Evolutionary conservation across 1,140 invertebrate genomes (phyloP).

Genomic region (Cotesia typhae): DNA sequence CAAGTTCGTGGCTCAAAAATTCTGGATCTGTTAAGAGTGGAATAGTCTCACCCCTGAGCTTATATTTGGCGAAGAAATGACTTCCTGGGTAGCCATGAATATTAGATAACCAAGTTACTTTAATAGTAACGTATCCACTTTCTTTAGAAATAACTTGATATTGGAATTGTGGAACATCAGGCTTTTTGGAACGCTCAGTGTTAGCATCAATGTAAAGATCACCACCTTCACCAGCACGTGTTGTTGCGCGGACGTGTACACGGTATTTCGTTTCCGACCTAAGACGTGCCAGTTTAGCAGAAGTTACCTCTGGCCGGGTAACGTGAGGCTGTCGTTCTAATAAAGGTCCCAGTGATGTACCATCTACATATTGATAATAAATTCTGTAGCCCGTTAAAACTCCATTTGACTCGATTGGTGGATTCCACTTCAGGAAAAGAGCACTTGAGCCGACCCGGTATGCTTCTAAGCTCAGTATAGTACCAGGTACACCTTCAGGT

Average conservation of each 20-base stretch:
- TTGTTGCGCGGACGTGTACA: slow-evolving; percentile 84
- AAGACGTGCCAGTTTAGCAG: slow-evolving; percentile 85
- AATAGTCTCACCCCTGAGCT: slow-evolving; percentile 76
- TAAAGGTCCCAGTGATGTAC: slow-evolving; percentile 73
- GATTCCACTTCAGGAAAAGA: slow-evolving; percentile 89
- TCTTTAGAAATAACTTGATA: slow-evolving; percentile 75
- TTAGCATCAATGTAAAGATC: slow-evolving; percentile 82
- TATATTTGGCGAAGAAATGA: slow-evolving; percentile 91
- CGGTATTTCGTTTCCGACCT: slow-evolving; percentile 89
- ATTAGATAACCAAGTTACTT: slow-evolving; percentile 83
- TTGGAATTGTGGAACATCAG: slow-evolving; percentile 80
- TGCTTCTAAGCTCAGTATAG: slow-evolving; percentile 84
- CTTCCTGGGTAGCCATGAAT: slow-evolving; percentile 76
- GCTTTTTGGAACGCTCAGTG: slow-evolving; percentile 73
- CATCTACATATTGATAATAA: slow-evolving; percentile 84
- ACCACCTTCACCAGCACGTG: slow-evolving; percentile 83
- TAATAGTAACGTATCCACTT: slow-evolving; percentile 78
- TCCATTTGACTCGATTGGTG: slow-evolving; percentile 93
- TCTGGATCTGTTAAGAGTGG: slow-evolving; percentile 72
- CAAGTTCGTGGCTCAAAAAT: slow-evolving; percentile 77
- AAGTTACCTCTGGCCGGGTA: slow-evolving; percentile 76
- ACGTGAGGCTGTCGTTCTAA: slow-evolving; percentile 81
- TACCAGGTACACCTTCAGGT: slow-evolving; percentile 92
- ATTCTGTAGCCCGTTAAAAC: slow-evolving; percentile 92
- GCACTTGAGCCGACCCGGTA: slow-evolving; percentile 88